Base-by-base conservation (phyloP, 2,113 vertebrate species). In the Lampris incognitus region DNA sequence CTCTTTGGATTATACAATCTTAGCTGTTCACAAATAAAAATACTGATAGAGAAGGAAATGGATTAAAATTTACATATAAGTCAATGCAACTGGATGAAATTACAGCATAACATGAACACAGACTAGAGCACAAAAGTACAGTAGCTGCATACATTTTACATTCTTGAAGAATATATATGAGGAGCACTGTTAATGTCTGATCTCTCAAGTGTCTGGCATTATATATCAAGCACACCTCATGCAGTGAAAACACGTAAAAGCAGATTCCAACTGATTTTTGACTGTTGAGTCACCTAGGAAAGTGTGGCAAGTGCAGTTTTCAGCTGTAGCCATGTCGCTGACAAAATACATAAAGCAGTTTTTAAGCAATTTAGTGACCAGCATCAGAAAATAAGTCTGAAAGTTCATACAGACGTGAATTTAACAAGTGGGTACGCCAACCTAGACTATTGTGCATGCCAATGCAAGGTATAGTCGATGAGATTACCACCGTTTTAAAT, bases 1-100 rank as follows among this genome's bases (percentile, higher is more conserved):
- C 51, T 84, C 84, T 85, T 87, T 88, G 76, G 79, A 83, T 63
- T 72, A 68, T 76, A 84, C 72, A 89, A 69, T 83, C 64, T 59
- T 67, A 81, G 11, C 54, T 66, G 66, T 74, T 85, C 37, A 72
- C 49, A 82, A 70, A 78, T 1, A 56, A 4, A 77, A 9, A 64
- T 9, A 65, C 1, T 71, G 44, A 65, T 49, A 69, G 6, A 65
- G 36, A 58, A 10, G 36, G 54, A 66, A 57, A 67, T 52, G 38
- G 74, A 74, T 42, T 24, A 24, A 24, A 24, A 24, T 24, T 24
- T 24, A 24, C 24, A 24, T 24, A 24, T 24, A 24, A 24, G 24
- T 24, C 24, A 63, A 73, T 46, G 9, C 13, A 70, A 6, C 37
- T 42, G 48, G 10, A 76, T 70, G 9, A 10, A 24, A 74, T 54